These are phyloP conservation scores for Polypterus senegalus DNA, from an alignment of 2,113 vertebrate species.

Conservation along the genomic window DNA sequence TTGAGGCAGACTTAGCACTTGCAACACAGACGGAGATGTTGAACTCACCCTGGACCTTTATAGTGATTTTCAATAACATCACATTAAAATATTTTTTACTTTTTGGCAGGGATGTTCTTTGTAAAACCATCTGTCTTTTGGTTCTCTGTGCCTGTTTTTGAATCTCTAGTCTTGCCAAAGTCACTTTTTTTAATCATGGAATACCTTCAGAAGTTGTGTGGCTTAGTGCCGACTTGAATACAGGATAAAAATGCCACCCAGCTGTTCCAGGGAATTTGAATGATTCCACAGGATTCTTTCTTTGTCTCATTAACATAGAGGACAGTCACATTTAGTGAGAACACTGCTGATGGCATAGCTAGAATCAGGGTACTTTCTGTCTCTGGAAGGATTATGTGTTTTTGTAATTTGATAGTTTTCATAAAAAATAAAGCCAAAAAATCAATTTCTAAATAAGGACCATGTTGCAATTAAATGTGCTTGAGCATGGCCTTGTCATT, in stretches of 20 bases:
- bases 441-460: too few relatives aligned
- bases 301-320: slow-evolving; percentile 40
- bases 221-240: slow-evolving; percentile 70
- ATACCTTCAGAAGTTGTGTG: slow-evolving; percentile 84
- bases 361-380: too few relatives aligned
- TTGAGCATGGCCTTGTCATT: too few relatives aligned
- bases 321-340: slow-evolving; percentile 7
- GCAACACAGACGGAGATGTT: slow-evolving; percentile 55
- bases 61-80: slow-evolving; percentile 84
- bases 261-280: slow-evolving; percentile 60
- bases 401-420: neutral
- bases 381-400: too few relatives aligned
- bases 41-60: slow-evolving; percentile 64
- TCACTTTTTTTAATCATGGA: slow-evolving; percentile 80
- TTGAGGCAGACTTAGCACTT: slow-evolving; percentile 61
- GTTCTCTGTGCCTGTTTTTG: slow-evolving; percentile 77
- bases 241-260: slow-evolving; percentile 63
- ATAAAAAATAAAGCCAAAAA: too few relatives aligned
- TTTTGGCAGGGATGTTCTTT: slow-evolving; percentile 83
- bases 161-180: slow-evolving; percentile 83
- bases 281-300: slow-evolving; percentile 45
- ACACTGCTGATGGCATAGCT: neutral
- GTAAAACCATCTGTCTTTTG: slow-evolving; percentile 98
- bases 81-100: slow-evolving; percentile 62
- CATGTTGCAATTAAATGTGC: too few relatives aligned